These are phyloP conservation scores for Psilopogon haemacephalus DNA, from an alignment of 2,113 vertebrate genomes.

Conservation along the genomic window DNA sequence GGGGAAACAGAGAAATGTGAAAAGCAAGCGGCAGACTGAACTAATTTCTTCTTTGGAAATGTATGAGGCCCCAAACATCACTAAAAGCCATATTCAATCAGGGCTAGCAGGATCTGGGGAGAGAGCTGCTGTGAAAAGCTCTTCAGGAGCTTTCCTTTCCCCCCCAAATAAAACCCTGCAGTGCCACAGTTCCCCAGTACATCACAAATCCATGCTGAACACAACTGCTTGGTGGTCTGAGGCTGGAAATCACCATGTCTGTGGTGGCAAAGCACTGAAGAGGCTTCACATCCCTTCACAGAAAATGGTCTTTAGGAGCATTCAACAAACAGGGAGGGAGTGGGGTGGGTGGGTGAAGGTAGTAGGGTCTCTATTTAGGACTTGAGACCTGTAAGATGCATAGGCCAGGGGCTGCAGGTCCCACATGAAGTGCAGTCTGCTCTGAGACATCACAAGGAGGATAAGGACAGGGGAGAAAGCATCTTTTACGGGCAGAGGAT, in stretches of 20 bases:
- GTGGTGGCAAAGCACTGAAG: neutral
- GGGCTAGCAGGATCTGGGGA: neutral
- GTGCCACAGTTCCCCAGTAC: neutral
- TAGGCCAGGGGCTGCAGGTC: neutral
- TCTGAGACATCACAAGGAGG: neutral
- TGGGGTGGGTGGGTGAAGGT: too few relatives aligned
- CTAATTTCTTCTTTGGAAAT: neutral
- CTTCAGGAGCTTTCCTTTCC: neutral
- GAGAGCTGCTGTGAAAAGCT: neutral
- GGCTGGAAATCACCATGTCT: neutral
- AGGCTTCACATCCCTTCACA: neutral
- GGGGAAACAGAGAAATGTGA: neutral
- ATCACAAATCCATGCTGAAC: neutral
- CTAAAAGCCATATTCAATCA: slow-evolving; percentile 24
- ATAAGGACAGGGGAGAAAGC: neutral
- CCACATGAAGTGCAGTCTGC: neutral
- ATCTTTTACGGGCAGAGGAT: neutral
- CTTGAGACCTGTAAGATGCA: neutral
- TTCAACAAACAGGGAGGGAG: neutral
- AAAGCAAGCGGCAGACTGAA: neutral
- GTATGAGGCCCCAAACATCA: neutral
- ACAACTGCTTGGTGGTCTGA: neutral
- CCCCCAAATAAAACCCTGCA: too few relatives aligned
- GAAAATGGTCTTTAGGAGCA: neutral
- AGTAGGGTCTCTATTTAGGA: neutral